Conservation (phyloP, 2,888 invertebrate species). For the Argyresthia goedartella region DNA sequence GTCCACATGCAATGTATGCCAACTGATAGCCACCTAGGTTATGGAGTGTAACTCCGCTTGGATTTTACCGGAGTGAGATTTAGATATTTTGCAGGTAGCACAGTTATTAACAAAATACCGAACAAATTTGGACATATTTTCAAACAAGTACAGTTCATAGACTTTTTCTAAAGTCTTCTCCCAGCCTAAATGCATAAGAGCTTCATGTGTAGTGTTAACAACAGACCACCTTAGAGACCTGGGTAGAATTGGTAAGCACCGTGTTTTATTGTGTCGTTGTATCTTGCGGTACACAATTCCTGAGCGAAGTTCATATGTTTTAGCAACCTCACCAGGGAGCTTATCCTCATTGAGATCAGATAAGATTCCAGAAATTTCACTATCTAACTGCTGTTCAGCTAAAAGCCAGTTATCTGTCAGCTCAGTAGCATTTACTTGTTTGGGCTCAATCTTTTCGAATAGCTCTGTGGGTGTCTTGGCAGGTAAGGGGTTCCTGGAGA, state of each 20-base stretch:
- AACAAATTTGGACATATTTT: constrained; percentile 13
- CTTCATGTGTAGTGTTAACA: too few relatives aligned
- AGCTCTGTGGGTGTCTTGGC: too few relatives aligned
- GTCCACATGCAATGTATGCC: constrained; percentile 26
- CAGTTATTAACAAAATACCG: too few relatives aligned
- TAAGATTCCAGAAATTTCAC: background rate
- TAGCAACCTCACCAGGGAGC: background rate
- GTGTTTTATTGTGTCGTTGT: constrained; percentile 3
- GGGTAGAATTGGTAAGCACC: constrained; percentile 7
- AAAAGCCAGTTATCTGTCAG: constrained; percentile 7
- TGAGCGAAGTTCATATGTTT: constrained; percentile 5
- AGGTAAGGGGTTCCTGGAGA: too few relatives aligned
- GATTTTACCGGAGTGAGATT: constrained; percentile 13
- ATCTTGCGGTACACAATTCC: constrained; percentile 7
- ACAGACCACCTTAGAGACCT: too few relatives aligned
- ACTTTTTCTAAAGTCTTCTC: constrained; percentile 9
- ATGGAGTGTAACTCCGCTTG: constrained; percentile 19
- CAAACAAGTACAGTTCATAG: constrained; percentile 17
- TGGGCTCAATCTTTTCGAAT: too few relatives aligned
- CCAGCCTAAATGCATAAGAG: constrained; percentile 10
- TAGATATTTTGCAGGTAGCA: constrained; percentile 8
- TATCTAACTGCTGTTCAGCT: constrained; percentile 7
- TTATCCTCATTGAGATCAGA: too few relatives aligned
- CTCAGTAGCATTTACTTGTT: too few relatives aligned
- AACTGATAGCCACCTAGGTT: constrained; percentile 16